Conservation (phyloP, 2,888 invertebrate species). For the Caenorhabditis sp. region DNA sequence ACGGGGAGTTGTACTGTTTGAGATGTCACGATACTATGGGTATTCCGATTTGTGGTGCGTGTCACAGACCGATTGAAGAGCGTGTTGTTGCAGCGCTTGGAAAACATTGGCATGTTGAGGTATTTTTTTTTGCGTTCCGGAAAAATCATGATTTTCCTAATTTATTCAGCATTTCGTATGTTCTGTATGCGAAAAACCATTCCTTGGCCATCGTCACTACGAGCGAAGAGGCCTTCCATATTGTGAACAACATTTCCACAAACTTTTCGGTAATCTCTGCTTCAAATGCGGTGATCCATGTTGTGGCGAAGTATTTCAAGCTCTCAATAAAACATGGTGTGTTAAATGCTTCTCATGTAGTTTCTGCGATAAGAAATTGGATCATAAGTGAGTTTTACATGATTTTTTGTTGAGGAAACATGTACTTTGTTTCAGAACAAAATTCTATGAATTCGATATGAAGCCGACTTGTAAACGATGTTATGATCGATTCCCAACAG, state of each 20-base stretch:
- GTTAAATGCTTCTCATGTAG: conserved; percentile 97
- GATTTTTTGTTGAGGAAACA: background rate
- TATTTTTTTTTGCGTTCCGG: conserved; percentile 68
- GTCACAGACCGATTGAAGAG: conserved; percentile 97
- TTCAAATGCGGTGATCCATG: conserved; percentile 98
- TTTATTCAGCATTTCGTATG: conserved; percentile 91
- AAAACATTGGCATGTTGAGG: conserved; percentile 98
- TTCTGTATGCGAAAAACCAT: conserved; percentile 99
- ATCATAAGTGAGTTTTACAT: conserved; percentile 73
- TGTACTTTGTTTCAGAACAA: conserved; percentile 74
- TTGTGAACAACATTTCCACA: conserved; percentile 97
- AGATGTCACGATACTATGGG: conserved; percentile 70
- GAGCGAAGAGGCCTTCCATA: conserved; percentile 98
- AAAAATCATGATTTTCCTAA: too few species aligned
- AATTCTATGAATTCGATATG: conserved; percentile 98
- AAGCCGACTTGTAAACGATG: conserved; percentile 98
- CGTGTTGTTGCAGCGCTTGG: conserved; percentile 96
- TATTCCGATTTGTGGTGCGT: conserved; percentile 99
- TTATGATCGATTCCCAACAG: conserved; percentile 93
- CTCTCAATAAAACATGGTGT: conserved; percentile 98
- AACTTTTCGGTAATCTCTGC: conserved; percentile 95
- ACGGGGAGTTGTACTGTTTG: conserved; percentile 89
- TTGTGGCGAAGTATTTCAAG: conserved; percentile 89
- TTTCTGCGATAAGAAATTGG: conserved; percentile 87
- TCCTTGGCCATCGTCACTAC: conserved; percentile 97